Percentiles rank a stretch among this genome's conserved stretches.
Conservation (phyloP, 2,113 vertebrate genomes). For the Sphaerodactylus townsendi region DNA sequence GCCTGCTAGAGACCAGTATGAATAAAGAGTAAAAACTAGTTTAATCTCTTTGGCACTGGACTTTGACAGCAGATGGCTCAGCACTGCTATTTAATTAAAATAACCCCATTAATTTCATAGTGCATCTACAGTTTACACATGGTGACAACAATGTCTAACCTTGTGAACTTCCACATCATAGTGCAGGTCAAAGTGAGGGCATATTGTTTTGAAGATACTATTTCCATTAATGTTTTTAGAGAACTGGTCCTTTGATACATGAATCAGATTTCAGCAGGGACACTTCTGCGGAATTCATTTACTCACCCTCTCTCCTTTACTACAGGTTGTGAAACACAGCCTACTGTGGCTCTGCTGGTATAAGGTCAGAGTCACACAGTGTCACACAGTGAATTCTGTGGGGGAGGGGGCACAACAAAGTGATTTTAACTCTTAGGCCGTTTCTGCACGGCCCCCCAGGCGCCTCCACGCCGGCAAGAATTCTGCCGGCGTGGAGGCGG, state of each 20-base stretch:
- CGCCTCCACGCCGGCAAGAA: too few species aligned
- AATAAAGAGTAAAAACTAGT: constrained; percentile 22
- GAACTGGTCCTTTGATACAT: neutral
- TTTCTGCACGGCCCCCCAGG: too few species aligned
- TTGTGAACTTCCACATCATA: neutral
- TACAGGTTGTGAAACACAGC: neutral
- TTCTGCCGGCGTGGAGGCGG: too few species aligned
- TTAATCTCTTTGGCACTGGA: constrained; percentile 27
- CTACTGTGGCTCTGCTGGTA: neutral
- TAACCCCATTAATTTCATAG: constrained; percentile 35
- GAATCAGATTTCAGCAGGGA: neutral
- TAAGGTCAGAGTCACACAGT: neutral
- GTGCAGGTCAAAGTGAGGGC: neutral
- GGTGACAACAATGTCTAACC: constrained; percentile 30
- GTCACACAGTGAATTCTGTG: neutral
- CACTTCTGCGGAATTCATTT: neutral
- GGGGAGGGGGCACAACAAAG: neutral
- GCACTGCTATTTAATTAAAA: constrained; percentile 37
- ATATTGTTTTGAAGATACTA: neutral
- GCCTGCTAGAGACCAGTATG: constrained; percentile 17
- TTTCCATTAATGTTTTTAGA: neutral
- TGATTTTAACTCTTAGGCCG: neutral
- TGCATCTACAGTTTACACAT: constrained; percentile 34
- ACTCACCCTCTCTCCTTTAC: neutral
- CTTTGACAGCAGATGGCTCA: constrained; percentile 39